Evolutionary conservation across 1,140 invertebrate species (phyloP), one percentile per base, ranked within the genome.

Genomic region (Ceratina calcarata): DNA sequence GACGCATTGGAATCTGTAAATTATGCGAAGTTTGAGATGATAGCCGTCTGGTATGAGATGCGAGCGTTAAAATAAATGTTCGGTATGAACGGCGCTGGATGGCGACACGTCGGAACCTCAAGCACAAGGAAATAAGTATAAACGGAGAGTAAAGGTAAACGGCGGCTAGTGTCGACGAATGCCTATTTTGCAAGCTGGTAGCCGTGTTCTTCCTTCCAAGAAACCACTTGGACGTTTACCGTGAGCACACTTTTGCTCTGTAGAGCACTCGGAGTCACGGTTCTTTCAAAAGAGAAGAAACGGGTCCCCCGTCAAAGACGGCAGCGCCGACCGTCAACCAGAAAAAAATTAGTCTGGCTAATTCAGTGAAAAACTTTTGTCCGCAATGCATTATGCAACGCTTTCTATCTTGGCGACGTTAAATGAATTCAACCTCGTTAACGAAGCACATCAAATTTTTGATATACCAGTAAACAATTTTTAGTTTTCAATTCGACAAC

Each of bases 141-240:
- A 83, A 64, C 81, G 82, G 80, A 83, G 86, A 89, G 64, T 66
- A 79, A 80, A 73, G 74, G 84, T 83, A 88, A 87, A 89, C 81
- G 83, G 78, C 86, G 78, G 69, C 81, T 82, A 83, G 83, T 87
- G 82, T 87, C 86, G 76, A 68, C 84, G 85, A 82, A 83, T 84
- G 87, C 84, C 84, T 88, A 90, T 88, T 88, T 89, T 90, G 90
- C 88, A 89, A 90, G 88, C 87, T 88, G 89, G 89, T 91, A 91
- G 90, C 88, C 85, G 81, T 88, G 86, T 88, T 79, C 85, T 74
- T 80, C 80, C 85, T 91, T 90, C 89, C 78, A 64, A 85, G 87
- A 90, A 89, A 85, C 84, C 85, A 86, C 88, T 85, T 83, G 78
- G 80, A 83, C 75, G 86, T 90, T 90, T 89, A 83, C 85, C 78